Evolutionary conservation across 2,888 invertebrate species (phyloP), one percentile per base, ranked within the genome.

Genomic region (Flexamia atlantica): DNA sequence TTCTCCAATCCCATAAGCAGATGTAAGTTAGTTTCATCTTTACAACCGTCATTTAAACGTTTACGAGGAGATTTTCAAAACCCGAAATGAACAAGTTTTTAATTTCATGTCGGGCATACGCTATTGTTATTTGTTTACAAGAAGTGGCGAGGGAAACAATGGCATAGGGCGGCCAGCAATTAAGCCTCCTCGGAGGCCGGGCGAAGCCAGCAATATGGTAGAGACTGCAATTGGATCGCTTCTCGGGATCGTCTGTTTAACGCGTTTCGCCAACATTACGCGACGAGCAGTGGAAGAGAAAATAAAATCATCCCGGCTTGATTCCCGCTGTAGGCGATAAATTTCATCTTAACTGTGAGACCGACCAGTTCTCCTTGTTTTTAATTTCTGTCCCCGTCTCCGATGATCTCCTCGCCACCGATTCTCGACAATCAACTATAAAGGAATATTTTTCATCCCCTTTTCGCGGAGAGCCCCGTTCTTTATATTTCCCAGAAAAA

Each of bases 391-490:
- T 81, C 82, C 83, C 81, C 60, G 42, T 83, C 83, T 53, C 72
- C 83, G 82, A 81, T 82, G 60, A 46, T 72, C 74, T 64, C 84
- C 85, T 83, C 82, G 84, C 83, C 81, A 84, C 83, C 86, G 53
- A 84, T 85, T 86, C 85, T 86, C 85, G 84, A 85, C 85, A 85
- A 86, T 85, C 85, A 86, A 86, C 86, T 85, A 85, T 86, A 85
- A 85, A 83, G 85, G 86, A 85, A 86, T 86, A 85, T 86, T 86
- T 86, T 84, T 86, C 80, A 76, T 85, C 79, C 85, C 40, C 82
- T 46, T 57, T 0, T 81, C 81, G 50, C 64, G 76, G 84, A 84
- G 81, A 81, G 81, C 25, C 81, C 76, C 74, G 64, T 72, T 64
- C 82, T 84, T 82, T 82, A 79, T 72, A 82, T 82, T 84, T 84